Evolutionary conservation across 2,113 vertebrate species (phyloP).

Genomic region (Hiodon tergisus): DNA sequence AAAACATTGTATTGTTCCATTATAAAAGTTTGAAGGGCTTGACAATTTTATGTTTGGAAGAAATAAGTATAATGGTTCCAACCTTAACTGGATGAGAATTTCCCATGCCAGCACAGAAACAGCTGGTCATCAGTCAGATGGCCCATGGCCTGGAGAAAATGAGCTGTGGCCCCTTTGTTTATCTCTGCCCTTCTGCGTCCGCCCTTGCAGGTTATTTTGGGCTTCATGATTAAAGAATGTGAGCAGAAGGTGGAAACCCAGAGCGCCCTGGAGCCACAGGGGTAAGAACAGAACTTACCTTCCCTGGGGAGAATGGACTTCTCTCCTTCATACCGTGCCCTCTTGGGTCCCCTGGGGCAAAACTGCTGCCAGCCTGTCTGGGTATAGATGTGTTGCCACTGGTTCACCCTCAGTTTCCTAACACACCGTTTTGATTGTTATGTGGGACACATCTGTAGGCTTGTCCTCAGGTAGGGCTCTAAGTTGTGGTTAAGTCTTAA

Average conservation of each 20-base stretch:
- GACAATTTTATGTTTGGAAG: background rate
- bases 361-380: no score
- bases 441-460: no score
- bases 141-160: background rate
- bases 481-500: no score
- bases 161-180: constrained; percentile 11
- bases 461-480: no score
- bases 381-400: no score
- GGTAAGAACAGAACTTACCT: constrained; percentile 64
- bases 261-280: constrained; percentile 87
- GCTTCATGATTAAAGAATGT: constrained; percentile 98
- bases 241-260: constrained; percentile 98
- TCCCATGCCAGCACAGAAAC: constrained; percentile 49
- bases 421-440: no score
- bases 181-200: constrained; percentile 26
- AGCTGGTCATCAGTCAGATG: constrained; percentile 42
- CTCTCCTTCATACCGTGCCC: background rate
- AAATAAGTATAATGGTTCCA: background rate
- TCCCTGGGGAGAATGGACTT: background rate
- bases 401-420: no score
- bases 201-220: constrained; percentile 84
- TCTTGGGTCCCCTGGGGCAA: no score
- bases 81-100: constrained; percentile 37
- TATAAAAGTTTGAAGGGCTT: background rate
- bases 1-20: no score